phyloP scores from a whole-genome alignment of 2,113 vertebrate genomes.

The Campylomormyrus tamandua region DNA sequence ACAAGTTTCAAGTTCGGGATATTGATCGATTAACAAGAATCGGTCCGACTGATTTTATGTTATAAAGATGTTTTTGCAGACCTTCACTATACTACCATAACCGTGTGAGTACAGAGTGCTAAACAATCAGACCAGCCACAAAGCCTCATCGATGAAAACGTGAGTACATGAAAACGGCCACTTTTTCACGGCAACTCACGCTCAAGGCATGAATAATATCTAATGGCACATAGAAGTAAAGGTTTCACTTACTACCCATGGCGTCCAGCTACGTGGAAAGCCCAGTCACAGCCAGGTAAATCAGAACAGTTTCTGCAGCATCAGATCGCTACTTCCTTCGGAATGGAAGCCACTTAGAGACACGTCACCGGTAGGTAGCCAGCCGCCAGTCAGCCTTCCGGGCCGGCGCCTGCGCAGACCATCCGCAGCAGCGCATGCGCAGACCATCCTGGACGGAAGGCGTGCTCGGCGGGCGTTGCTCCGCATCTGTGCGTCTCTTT shows the following conservation, averaged over 20 bases:
- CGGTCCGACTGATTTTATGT: neutral
- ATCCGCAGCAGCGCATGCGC: neutral
- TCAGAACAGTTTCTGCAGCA: neutral
- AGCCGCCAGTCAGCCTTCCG: neutral
- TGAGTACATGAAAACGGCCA: neutral
- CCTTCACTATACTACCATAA: neutral
- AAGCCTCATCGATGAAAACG: neutral
- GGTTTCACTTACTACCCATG: slow-evolving; percentile 14
- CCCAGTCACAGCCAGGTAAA: neutral
- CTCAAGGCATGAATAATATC: no score
- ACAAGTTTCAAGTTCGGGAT: neutral
- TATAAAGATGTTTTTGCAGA: neutral
- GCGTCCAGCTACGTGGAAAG: neutral
- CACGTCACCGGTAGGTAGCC: slow-evolving; percentile 11
- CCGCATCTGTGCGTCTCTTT: neutral
- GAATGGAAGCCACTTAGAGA: slow-evolving; percentile 9
- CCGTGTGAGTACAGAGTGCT: neutral
- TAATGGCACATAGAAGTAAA: neutral
- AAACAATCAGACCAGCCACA: neutral
- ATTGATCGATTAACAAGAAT: neutral
- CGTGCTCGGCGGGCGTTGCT: neutral
- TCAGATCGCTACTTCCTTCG: neutral
- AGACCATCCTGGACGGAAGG: neutral
- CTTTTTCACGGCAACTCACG: neutral
- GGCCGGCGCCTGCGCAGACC: neutral